Evolutionary conservation across 2,113 vertebrate species (phyloP), one percentile per base, ranked within the genome.

Genomic region (Aplodontia rufa): DNA sequence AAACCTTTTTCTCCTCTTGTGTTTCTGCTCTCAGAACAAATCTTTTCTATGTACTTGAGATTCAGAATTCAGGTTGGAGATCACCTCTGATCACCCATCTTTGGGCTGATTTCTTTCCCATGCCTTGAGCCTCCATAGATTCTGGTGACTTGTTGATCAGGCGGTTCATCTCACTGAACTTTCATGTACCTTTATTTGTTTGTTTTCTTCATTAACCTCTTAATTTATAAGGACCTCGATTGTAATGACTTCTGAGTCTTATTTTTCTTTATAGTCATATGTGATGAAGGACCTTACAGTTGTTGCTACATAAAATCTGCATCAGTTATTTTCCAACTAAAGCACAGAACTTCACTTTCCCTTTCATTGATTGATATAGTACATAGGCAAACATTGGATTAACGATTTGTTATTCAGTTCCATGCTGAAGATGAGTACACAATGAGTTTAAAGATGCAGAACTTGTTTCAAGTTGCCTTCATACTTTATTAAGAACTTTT

Each of bases 1-100:
- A 55, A 26, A 35, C 1, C 13, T 40, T 69, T 60, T 37, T 6
- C 8, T 42, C 4, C 0, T 49, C 1, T 8, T 1, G 0, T 58
- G 17, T 72, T 72, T 32, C n/a, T 30, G 74, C 14, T 80, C 30
- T 87, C 55, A 40, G 22, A 80, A 66, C 42, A 11, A 20, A 66
- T 1, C 7, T 71, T 19, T 32, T 19, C 6, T 30, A 66, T 8
- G 9, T 2, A 7, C 3, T 3, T 60, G 49, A 14, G 1, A 8
- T 17, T 83, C 71, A 40, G 32, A n/a, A 53, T 62, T 69, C 28
- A 81, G 24, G 32, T 14, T 45, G 22, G 4, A 78, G 14, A 5
- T 71, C 11, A 42, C 19, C 8, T 62, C 6, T 89, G 3, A n/a
- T 22, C 2, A 11, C 1, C 2, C 17, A 6, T n/a, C 30, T 69